Conservation (phyloP, 2,113 vertebrate genomes). For the Apteryx owenii region DNA sequence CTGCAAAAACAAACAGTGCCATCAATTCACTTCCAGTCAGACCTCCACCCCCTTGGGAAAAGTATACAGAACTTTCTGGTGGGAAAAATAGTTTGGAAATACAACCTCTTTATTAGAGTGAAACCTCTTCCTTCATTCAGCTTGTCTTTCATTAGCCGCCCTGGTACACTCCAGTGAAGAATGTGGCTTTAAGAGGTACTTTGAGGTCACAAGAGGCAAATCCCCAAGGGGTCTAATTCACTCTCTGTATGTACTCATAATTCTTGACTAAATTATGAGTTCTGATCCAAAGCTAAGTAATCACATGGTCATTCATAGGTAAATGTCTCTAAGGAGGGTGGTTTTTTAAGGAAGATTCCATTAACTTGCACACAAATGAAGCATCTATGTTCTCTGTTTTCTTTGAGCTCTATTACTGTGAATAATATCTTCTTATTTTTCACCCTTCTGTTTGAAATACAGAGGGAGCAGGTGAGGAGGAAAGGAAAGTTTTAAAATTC, state of each 20-base stretch:
- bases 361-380: conserved; percentile 8
- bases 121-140: conserved; percentile 35
- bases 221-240: not conserved
- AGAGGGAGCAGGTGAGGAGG: conserved; percentile 54
- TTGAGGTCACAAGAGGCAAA: not conserved
- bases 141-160: conserved; percentile 22
- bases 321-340: not conserved
- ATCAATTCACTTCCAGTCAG: conserved; percentile 61
- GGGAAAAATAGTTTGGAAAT: conserved; percentile 65
- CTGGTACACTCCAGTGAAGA: conserved; percentile 11
- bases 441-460: conserved; percentile 40
- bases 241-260: not conserved
- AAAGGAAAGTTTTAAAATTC: conserved; percentile 31
- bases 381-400: not conserved
- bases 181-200: conserved; percentile 24
- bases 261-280: not conserved
- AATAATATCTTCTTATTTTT: conserved; percentile 41
- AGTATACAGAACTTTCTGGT: conserved; percentile 67
- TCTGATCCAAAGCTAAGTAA: not conserved
- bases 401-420: conserved; percentile 33
- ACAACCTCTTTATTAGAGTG: conserved; percentile 24
- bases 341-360: not conserved
- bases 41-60: conserved; percentile 57
- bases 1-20: conserved; percentile 71
- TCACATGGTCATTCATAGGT: not conserved